Base-by-base conservation (phyloP, 2,797 vertebrate genomes). In the Pseudotriccus pelzelni region DNA sequence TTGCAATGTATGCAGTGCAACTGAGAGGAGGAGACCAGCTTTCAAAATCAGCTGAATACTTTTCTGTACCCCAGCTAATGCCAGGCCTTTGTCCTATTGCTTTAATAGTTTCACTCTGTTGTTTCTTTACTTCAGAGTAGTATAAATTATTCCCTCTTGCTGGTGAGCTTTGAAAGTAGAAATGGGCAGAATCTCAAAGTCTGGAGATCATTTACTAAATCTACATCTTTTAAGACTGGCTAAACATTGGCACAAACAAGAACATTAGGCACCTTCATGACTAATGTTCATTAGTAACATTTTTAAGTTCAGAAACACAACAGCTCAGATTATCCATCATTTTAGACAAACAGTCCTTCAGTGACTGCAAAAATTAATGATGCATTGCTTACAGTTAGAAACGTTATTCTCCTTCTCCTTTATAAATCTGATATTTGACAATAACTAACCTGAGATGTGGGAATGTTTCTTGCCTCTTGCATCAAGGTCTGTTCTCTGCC, bases 131-230 rank as follows among this genome's bases (percentile, higher is more conserved):
- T 95, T 91, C 76, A 84, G 9, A 66, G 34, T 41, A 37, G 12
- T 66, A 81, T 69, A 64, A 91, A 87, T 46, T 1, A 87, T 73
- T 64, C 27, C 8, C 12, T 72, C 53, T 84, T 75, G 41, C 92
- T 85, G n/a, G 52, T 83, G 58, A 95, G 69, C 34, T 91, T 72
- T 84, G 82, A 28, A 27, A 75, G n/a, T 46, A 93, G 55, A 86
- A 86, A 74, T 81, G 47, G 83, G 69, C 85, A 97, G 69, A 90
- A 82, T 63, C 58, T 91, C 83, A 59, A 91, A 94, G 28, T 72
- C 69, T 90, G 85, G 66, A 91, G 83, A 94, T 94, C 79, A 93
- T 95, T 94, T 96, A 94, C 88, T 90, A 89, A 86, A 78, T 22
- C 66, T 86, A 50, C 70, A 75, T 90, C 68, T 86, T 94, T 94